Percentiles rank a stretch among this genome's conserved stretches.
Evolutionary conservation across 2,888 invertebrate genomes (phyloP).

Genomic region (Liopterus haemorrhoidalis): DNA sequence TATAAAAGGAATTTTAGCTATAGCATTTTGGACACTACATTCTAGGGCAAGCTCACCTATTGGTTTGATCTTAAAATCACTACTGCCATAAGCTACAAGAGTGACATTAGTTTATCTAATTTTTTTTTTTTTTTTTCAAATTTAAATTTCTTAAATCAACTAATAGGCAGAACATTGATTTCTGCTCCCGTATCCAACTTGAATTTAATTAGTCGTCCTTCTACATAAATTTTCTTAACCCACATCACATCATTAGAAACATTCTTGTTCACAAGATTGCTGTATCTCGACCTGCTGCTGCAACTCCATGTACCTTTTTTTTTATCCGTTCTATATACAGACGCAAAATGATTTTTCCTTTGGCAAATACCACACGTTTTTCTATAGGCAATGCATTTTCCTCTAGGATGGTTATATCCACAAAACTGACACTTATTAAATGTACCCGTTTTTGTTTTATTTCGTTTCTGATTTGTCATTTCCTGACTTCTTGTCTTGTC

Average conservation of each 20-base stretch:
- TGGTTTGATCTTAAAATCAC: neutral
- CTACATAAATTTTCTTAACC: slow-evolving; percentile 7
- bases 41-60: no score
- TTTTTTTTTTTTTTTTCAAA: slow-evolving; percentile 10
- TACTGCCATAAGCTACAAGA: slow-evolving; percentile 6
- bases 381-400: slow-evolving; percentile 24
- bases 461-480: neutral
- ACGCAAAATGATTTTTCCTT: slow-evolving; percentile 21
- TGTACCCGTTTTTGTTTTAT: neutral
- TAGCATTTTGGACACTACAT: no score
- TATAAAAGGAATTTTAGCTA: neutral
- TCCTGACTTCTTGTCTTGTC: slow-evolving; percentile 3
- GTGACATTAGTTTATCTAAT: neutral
- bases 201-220: slow-evolving; percentile 6
- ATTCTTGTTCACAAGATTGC: no score
- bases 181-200: slow-evolving; percentile 23
- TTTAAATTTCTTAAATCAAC: neutral
- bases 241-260: neutral
- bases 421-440: slow-evolving; percentile 7
- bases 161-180: slow-evolving; percentile 13
- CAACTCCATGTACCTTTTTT: neutral
- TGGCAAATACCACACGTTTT: slow-evolving; percentile 20
- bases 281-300: no score
- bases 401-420: slow-evolving; percentile 8
- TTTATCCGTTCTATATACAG: slow-evolving; percentile 14